These are phyloP conservation scores for Sciurus carolinensis DNA, from an alignment of 2,797 vertebrate genomes.

Conservation along the genomic window DNA sequence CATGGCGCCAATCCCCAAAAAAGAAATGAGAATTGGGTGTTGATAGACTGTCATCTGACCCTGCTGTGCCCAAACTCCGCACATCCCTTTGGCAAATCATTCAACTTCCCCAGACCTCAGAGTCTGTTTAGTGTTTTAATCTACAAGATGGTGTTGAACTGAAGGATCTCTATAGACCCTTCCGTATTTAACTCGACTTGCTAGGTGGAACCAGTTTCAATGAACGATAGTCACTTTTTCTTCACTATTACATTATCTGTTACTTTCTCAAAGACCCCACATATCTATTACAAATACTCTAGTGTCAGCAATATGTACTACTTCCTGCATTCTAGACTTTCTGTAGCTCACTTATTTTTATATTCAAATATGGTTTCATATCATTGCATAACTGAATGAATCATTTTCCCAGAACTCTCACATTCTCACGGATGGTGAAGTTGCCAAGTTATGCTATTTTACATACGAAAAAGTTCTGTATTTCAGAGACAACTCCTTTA, in stretches of 20 bases:
- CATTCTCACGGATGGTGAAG: conserved; percentile 22
- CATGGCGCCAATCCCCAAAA: accelerated
- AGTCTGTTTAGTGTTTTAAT: neutral
- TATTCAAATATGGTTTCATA: conserved; percentile 51
- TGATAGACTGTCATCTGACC: neutral
- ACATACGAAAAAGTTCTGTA: conserved; percentile 3
- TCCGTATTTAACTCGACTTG: neutral
- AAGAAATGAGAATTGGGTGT: accelerated
- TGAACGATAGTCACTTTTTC: neutral
- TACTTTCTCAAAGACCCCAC: neutral
- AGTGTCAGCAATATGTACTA: neutral
- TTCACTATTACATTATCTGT: neutral
- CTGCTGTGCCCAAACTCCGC: neutral
- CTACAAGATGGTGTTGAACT: neutral
- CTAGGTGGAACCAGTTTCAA: neutral
- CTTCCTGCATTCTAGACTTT: neutral
- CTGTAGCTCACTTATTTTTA: neutral
- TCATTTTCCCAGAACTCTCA: conserved; percentile 72
- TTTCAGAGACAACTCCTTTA: conserved; percentile 39
- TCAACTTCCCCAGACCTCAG: neutral
- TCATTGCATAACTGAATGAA: conserved; percentile 53
- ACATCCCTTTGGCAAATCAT: no score
- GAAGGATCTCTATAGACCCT: neutral
- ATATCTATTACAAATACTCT: neutral
- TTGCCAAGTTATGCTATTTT: conserved; percentile 54